phyloP scores from a whole-genome alignment of 2,888 invertebrate genomes.

The Drosophila austrosaltans region DNA sequence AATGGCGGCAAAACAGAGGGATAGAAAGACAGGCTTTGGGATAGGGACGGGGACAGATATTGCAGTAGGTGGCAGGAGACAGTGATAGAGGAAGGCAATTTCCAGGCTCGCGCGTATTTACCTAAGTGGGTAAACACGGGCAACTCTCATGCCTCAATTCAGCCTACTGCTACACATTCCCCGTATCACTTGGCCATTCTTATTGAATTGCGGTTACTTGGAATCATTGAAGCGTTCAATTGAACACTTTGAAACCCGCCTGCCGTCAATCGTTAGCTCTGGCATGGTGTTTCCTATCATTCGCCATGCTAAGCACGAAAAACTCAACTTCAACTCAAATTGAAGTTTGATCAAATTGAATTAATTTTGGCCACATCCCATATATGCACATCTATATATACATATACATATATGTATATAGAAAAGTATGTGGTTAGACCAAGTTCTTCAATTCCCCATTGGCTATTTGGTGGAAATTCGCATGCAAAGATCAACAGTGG shows the following conservation, averaged over 20 bases:
- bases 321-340: slow-evolving; percentile 18
- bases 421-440: not conserved
- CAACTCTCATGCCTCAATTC: not conserved
- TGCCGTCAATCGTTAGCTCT: not conserved
- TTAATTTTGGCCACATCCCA: slow-evolving; percentile 52
- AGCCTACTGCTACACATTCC: not conserved
- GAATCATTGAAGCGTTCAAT: slow-evolving; percentile 33
- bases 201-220: slow-evolving; percentile 43
- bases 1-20: slow-evolving; percentile 9
- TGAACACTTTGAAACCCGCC: slow-evolving; percentile 24
- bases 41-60: not conserved
- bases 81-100: slow-evolving; percentile 2
- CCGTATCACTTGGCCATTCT: slow-evolving; percentile 27
- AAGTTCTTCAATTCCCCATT: not conserved
- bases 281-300: slow-evolving; percentile 27
- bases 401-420: not conserved
- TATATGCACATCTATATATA: not conserved
- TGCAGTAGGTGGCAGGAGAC: too few relatives aligned
- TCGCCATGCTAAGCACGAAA: slow-evolving; percentile 36
- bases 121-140: slow-evolving; percentile 63
- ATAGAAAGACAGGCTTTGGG: not conserved
- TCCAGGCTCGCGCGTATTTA: slow-evolving; percentile 47
- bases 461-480: slow-evolving; percentile 1
- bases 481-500: slow-evolving; percentile 32
- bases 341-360: slow-evolving; percentile 52